Base-by-base conservation (phyloP, 2,113 vertebrate genomes). In the Cyrtonyx montezumae region DNA sequence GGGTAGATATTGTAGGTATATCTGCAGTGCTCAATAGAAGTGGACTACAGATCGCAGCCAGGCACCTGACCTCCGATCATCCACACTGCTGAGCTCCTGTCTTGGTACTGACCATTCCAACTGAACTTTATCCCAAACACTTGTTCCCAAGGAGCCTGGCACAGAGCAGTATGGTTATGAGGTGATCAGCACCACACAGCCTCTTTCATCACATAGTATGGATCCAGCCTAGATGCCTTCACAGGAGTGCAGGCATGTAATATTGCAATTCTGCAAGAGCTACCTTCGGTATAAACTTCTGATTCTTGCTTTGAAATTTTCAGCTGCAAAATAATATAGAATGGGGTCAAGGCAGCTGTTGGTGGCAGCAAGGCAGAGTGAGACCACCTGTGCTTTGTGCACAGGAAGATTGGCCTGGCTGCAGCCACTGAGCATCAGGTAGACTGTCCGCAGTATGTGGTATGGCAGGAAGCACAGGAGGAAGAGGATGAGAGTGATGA, bases 381-480 rank as follows among this genome's bases (percentile, higher is more conserved):
- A 79, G 79, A 98, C 37, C 17, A 97, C 96, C 12, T 97, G 96
- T 0, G 90, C 96, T 92, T 98, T 98, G 53, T 98, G 90, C 22
- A 96, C 1, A 1, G 9, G 4, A 11, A 79, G 30, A 42, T 0
- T 22, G 30, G 59, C 71, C 9, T 55, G 45, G 78, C 20, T 91
- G 42, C 76, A 92, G n/a, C 14, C 7, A 32, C 6, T 46, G 75
- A 0, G 11, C 13, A 79, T 10, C 78, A 98, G 80, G 58, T 98
- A 96, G 32, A 97, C 6, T 10, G 98, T 98, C 45, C 97, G 66
- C 66, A 98, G 93, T 20, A 97, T 0, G 8, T 98, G 98, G 61
- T 98, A 98, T 0, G 98, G 98, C 92, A 98, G 91, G 87, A 98
- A 98, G n/a, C 98, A 98, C 32, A 97, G 13, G 5, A 98, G 67